These are phyloP conservation scores for Tenthredo amoena DNA, from an alignment of 2,888 invertebrate genomes.

Conservation along the genomic window DNA sequence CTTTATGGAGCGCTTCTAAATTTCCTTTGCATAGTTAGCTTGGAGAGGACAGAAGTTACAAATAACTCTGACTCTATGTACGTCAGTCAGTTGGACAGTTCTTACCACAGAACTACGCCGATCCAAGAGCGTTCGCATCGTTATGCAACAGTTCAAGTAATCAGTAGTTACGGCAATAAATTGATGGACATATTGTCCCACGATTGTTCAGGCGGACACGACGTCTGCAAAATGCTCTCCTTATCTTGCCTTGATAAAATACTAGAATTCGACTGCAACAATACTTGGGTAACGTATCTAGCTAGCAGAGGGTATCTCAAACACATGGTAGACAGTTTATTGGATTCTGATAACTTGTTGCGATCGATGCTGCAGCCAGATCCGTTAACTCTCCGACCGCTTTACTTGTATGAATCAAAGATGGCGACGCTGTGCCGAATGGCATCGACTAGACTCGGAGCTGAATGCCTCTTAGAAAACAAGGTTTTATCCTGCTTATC, in stretches of 20 bases:
- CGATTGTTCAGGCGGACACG: slow-evolving; percentile 93
- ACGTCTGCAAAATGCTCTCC: slow-evolving; percentile 94
- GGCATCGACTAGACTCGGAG: slow-evolving; percentile 84
- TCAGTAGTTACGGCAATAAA: slow-evolving; percentile 89
- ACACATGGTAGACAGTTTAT: slow-evolving; percentile 89
- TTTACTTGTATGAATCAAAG: slow-evolving; percentile 94
- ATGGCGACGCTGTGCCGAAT: slow-evolving; percentile 89
- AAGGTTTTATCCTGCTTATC: slow-evolving; percentile 83
- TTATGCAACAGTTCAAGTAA: slow-evolving; percentile 81
- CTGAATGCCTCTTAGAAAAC: slow-evolving; percentile 83
- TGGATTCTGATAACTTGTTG: slow-evolving; percentile 87
- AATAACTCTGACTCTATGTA: slow-evolving; percentile 80
- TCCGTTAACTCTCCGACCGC: slow-evolving; percentile 85
- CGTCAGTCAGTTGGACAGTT: slow-evolving; percentile 84
- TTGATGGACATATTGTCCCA: slow-evolving; percentile 90
- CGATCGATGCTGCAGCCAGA: slow-evolving; percentile 83
- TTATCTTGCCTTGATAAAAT: slow-evolving; percentile 90
- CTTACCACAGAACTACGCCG: slow-evolving; percentile 72
- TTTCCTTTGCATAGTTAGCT: slow-evolving; percentile 87
- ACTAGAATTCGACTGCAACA: slow-evolving; percentile 86
- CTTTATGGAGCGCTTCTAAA: slow-evolving; percentile 92
- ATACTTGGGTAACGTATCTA: slow-evolving; percentile 83
- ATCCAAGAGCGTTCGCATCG: slow-evolving; percentile 73
- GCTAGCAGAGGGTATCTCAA: slow-evolving; percentile 87
- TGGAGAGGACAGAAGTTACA: slow-evolving; percentile 77